phyloP scores from a whole-genome alignment of 2,113 vertebrate genomes.

The Hipposideros armiger region DNA sequence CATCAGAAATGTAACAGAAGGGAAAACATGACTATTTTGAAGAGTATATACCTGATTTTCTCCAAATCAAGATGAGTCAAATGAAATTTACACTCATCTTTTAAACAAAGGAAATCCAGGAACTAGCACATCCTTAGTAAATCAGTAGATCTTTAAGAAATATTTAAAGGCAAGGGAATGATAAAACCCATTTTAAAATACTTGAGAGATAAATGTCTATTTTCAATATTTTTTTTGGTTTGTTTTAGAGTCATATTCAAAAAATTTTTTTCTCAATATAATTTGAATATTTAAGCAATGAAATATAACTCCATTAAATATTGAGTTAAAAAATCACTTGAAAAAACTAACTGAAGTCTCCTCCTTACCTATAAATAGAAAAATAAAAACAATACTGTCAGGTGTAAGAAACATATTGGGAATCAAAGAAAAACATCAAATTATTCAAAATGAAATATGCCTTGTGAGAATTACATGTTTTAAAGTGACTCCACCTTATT shows the following conservation, averaged over 20 bases:
- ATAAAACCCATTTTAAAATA: background rate
- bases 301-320: background rate
- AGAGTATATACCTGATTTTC: background rate
- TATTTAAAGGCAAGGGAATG: background rate
- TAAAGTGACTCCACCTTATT: background rate
- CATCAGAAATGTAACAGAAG: constrained; percentile 8
- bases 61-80: background rate
- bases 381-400: background rate
- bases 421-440: background rate
- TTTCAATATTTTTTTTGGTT: background rate
- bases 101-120: background rate
- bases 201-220: background rate
- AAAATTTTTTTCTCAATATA: background rate
- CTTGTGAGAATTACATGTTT: background rate
- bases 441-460: background rate
- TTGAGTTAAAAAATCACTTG: background rate
- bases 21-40: background rate
- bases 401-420: background rate
- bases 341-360: background rate
- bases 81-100: background rate
- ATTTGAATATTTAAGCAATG: constrained; percentile 22
- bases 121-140: background rate
- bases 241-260: background rate
- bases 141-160: background rate
- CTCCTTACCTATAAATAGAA: background rate